Evolutionary conservation across 2,888 invertebrate genomes (phyloP).

Genomic region (Steinernema scapterisci): DNA sequence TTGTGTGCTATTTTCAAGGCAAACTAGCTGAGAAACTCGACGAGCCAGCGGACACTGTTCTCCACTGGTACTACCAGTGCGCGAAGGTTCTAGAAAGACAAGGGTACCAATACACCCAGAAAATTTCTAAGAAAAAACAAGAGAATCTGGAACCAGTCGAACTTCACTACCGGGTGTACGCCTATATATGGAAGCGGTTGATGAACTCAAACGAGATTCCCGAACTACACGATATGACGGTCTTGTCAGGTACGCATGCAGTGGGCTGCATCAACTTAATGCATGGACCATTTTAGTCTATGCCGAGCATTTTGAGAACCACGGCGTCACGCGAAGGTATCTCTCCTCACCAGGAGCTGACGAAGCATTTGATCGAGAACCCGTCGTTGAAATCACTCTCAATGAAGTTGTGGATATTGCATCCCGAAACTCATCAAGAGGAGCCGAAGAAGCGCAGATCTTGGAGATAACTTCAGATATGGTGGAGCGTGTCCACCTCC

Average conservation of each 20-base stretch:
- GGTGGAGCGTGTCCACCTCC: conserved; percentile 7
- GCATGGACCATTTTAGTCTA: neutral
- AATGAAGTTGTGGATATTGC: neutral
- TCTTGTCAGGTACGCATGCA: neutral
- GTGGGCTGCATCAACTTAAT: no score
- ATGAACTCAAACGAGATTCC: neutral
- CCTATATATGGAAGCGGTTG: conserved; percentile 9
- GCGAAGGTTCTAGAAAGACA: conserved; percentile 37
- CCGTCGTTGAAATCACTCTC: neutral
- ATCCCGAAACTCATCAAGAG: neutral
- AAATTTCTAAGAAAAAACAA: conserved; percentile 37
- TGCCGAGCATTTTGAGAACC: conserved; percentile 22
- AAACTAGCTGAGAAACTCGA: conserved; percentile 38
- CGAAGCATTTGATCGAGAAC: neutral
- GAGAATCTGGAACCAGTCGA: conserved; percentile 41
- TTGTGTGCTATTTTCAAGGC: conserved; percentile 38
- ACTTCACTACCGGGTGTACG: conserved; percentile 38
- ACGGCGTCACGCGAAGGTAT: conserved; percentile 2
- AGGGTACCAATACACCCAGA: conserved; percentile 34
- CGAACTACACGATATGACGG: neutral
- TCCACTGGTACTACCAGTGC: conserved; percentile 36
- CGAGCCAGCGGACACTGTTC: conserved; percentile 18
- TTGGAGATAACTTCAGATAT: neutral
- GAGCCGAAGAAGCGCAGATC: neutral
- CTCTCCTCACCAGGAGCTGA: neutral